Conservation (phyloP, 2,113 vertebrate species). For the Podarcis raffonei region DNA sequence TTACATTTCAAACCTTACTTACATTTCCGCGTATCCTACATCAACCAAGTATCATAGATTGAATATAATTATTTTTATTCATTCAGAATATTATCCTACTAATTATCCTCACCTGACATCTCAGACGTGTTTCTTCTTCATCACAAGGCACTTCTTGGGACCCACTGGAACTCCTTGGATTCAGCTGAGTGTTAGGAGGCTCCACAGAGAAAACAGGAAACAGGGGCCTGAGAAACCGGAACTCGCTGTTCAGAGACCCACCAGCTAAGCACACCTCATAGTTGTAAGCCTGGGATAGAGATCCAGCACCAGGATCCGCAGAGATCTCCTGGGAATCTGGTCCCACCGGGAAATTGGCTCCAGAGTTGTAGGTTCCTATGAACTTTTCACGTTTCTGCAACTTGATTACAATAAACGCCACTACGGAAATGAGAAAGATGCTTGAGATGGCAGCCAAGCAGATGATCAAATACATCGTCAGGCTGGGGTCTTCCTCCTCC, state of each 20-base stretch:
- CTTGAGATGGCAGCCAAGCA: slow-evolving; percentile 46
- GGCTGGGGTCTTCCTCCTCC: too few species aligned
- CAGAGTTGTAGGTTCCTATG: slow-evolving; percentile 59
- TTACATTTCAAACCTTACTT: background rate
- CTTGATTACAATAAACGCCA: background rate
- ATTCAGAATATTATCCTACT: background rate
- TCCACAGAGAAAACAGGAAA: slow-evolving; percentile 64
- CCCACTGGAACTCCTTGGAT: background rate
- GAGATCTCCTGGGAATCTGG: slow-evolving; percentile 62
- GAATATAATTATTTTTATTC: background rate
- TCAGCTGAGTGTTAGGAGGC: slow-evolving; percentile 72
- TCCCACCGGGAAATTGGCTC: background rate
- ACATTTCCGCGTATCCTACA: background rate
- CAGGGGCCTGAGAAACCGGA: too few species aligned
- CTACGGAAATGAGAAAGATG: background rate
- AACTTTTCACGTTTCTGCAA: background rate
- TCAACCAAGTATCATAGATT: background rate
- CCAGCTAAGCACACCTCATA: too few species aligned
- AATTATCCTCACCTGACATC: background rate
- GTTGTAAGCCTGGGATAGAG: too few species aligned
- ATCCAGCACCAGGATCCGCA: slow-evolving; percentile 13
- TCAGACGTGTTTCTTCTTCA: background rate
- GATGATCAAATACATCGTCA: too few species aligned
- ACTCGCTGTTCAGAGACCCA: too few species aligned
- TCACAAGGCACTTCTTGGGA: background rate